Evolutionary conservation across 1,140 invertebrate genomes (phyloP), one percentile per base, ranked within the genome.

Genomic region (Chionoecetes opilio): DNA sequence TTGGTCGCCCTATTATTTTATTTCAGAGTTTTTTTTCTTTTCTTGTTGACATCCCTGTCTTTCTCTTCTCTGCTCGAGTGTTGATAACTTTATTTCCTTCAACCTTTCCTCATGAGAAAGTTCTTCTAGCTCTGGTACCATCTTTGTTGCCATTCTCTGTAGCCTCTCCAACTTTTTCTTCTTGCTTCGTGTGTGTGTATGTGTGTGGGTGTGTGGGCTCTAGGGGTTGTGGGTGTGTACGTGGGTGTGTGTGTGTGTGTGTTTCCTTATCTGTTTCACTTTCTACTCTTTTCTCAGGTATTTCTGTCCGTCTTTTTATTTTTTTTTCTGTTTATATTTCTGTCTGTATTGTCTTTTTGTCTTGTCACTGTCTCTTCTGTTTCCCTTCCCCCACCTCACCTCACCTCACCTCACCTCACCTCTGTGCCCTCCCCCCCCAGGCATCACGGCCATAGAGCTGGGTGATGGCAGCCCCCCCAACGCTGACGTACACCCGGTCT

Each of bases 361-460:
- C 35, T 53, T 29, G 3, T 5, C 37, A 0, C 2, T 34, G 6
- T 31, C 89, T 8, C 32, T 0, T 5, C 46, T 11, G 5, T n/a
- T 21, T 3, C 11, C 26, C 26, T 17, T 31, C 46, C 89, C 31
- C 31, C 31, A 2, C 14, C 31, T 14, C 26, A 6, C 26, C 21
- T 29, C 21, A 9, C 34, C n/a, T 17, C 3, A 21, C 9, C 17
- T 29, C 32, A 6, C 91, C 3, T 29, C 26, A 26, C 75, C 6
- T 11, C n/a, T 6, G 0, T 34, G 35, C 0, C 31, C 21, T 32
- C 35, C 85, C 6, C 46, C 37, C 34, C 3, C 88, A 97, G 97
- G 97, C 17, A 99, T 99, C 84, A 99, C 98, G 0, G 98, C 99
- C 0, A 99, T 99, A 96, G 99, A 99, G 97, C 97, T 99, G 95